Evolutionary conservation across 1,140 invertebrate species (phyloP).

Genomic region (Melanaphis sacchari): DNA sequence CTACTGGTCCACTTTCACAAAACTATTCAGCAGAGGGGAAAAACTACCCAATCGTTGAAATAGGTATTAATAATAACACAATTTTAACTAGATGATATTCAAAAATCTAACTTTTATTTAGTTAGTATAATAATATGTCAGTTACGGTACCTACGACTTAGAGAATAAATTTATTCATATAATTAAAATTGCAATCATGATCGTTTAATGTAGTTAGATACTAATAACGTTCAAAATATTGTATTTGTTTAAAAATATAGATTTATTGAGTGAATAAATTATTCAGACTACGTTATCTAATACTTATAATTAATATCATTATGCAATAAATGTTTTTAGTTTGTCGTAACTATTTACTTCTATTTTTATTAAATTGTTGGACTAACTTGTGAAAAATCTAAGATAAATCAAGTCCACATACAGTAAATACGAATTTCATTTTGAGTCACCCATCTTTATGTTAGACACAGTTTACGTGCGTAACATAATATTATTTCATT

Average conservation of each 20-base stretch:
- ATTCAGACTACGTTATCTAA: neutral
- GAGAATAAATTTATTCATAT: neutral
- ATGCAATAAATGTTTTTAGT: neutral
- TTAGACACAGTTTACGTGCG: neutral
- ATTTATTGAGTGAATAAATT: neutral
- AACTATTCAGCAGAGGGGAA: neutral
- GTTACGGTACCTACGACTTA: neutral
- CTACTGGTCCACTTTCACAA: neutral
- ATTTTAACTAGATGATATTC: neutral
- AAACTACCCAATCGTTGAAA: neutral
- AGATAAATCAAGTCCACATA: neutral
- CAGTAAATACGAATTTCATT: neutral
- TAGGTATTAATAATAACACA: neutral
- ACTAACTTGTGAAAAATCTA: neutral
- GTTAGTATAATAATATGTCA: neutral
- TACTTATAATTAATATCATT: slow-evolving; percentile 7
- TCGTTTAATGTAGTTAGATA: neutral
- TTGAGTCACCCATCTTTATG: neutral
- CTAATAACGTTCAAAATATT: neutral
- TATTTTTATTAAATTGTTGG: neutral
- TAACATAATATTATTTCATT: slow-evolving; percentile 30
- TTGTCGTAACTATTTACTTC: neutral
- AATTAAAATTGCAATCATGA: neutral
- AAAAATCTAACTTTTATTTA: neutral
- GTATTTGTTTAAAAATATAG: neutral